Evolutionary conservation across 1,140 invertebrate species (phyloP).

Genomic region (Frieseomelitta varia): DNA sequence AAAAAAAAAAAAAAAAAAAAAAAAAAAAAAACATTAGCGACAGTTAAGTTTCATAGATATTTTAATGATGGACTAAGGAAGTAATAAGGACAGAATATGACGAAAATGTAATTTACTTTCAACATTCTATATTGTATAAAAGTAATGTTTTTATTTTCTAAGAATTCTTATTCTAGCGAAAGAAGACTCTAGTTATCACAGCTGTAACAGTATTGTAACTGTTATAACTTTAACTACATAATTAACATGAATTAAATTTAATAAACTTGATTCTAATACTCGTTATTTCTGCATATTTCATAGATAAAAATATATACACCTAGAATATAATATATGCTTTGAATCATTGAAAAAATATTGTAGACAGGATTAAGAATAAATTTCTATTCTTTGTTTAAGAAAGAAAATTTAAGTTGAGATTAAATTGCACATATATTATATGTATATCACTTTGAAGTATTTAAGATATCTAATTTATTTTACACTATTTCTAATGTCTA

Average conservation of each 20-base stretch:
- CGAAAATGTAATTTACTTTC: neutral
- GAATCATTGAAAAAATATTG: slow-evolving; percentile 29
- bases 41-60: neutral
- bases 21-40: neutral
- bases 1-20: too few relatives aligned
- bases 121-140: slow-evolving; percentile 33
- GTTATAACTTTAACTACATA: slow-evolving; percentile 13
- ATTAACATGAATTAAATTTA: neutral
- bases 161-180: neutral
- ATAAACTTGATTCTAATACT: slow-evolving; percentile 7
- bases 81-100: neutral
- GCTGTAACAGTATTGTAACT: slow-evolving; percentile 11
- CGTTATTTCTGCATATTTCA: neutral
- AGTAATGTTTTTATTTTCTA: slow-evolving; percentile 45
- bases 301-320: neutral
- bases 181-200: slow-evolving; percentile 38
- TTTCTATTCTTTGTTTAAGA: neutral
- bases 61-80: neutral
- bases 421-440: neutral
- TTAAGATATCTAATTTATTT: neutral
- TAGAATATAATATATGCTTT: neutral
- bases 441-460: neutral
- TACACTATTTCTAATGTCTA: neutral
- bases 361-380: neutral
- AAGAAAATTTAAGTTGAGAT: neutral